These are phyloP conservation scores for Hydraecia micacea DNA, from an alignment of 2,888 invertebrate genomes.

Conservation along the genomic window DNA sequence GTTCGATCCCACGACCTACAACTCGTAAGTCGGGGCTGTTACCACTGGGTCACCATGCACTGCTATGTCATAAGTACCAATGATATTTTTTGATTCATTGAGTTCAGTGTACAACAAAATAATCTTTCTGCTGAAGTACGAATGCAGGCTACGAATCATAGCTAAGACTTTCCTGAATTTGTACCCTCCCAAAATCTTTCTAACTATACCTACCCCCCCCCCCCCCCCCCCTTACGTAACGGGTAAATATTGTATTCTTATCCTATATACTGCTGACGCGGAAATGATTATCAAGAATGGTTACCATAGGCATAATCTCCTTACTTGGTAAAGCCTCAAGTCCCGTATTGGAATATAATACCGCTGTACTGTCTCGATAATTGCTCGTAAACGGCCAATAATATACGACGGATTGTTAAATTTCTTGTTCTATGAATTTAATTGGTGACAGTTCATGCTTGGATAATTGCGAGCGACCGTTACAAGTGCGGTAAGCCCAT, in stretches of 20 bases:
- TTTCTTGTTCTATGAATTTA: constrained; percentile 48
- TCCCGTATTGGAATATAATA: constrained; percentile 37
- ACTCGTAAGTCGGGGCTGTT: background rate
- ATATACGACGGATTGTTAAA: constrained; percentile 44
- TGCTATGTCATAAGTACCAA: background rate
- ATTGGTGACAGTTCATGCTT: constrained; percentile 54
- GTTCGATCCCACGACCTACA: rapidly evolving
- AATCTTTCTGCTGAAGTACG: background rate
- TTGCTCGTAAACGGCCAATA: constrained; percentile 40
- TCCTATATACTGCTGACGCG: background rate
- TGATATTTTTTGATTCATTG: background rate
- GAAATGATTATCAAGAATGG: constrained; percentile 18
- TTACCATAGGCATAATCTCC: constrained; percentile 5
- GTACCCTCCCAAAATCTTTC: background rate
- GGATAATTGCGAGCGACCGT: constrained; percentile 55
- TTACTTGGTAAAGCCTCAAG: constrained; percentile 25
- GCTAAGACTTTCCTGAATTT: background rate
- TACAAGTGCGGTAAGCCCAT: constrained; percentile 48
- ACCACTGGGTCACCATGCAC: background rate
- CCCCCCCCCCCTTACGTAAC: background rate
- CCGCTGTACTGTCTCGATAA: constrained; percentile 31
- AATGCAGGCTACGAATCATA: background rate
- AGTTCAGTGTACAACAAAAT: background rate
- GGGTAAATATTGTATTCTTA: background rate
- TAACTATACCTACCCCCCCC: background rate